Conservation (phyloP, 2,888 invertebrate genomes). For the Myopa tessellatipennis region DNA sequence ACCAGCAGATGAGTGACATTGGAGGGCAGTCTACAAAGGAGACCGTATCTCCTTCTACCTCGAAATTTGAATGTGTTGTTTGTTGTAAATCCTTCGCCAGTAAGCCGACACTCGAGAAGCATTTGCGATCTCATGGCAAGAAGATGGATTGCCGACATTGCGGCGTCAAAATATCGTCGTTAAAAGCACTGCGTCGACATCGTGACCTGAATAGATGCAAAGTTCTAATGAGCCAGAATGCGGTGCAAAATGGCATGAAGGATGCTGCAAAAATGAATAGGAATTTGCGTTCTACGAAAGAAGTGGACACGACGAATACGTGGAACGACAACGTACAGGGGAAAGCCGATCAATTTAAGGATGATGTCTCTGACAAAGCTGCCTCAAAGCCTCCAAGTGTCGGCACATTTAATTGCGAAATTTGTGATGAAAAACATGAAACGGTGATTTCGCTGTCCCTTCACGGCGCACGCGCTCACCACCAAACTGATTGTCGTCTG, state of each 20-base stretch:
- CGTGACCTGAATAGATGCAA: slow-evolving; percentile 29
- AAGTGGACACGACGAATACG: neutral
- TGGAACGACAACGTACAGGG: neutral
- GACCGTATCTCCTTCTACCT: neutral
- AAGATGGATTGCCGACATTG: slow-evolving; percentile 33
- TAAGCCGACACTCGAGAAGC: slow-evolving; percentile 2
- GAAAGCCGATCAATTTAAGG: neutral
- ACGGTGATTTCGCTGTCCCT: slow-evolving; percentile 4
- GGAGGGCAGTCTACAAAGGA: neutral
- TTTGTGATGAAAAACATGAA: neutral
- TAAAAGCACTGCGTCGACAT: slow-evolving; percentile 25
- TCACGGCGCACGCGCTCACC: slow-evolving; percentile 14
- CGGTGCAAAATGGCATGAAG: neutral
- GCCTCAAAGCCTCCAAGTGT: neutral
- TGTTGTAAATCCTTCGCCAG: neutral
- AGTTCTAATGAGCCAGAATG: neutral
- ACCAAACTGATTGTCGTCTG: slow-evolving; percentile 9
- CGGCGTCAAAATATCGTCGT: slow-evolving; percentile 29
- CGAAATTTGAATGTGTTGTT: slow-evolving; percentile 15
- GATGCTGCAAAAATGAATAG: neutral
- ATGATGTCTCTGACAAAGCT: neutral
- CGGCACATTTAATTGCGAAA: neutral
- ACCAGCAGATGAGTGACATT: neutral
- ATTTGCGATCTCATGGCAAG: slow-evolving; percentile 23
- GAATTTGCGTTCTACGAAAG: neutral